Evolutionary conservation across 2,797 vertebrate species (phyloP).

Genomic region (Poeciliopsis gracilis): DNA sequence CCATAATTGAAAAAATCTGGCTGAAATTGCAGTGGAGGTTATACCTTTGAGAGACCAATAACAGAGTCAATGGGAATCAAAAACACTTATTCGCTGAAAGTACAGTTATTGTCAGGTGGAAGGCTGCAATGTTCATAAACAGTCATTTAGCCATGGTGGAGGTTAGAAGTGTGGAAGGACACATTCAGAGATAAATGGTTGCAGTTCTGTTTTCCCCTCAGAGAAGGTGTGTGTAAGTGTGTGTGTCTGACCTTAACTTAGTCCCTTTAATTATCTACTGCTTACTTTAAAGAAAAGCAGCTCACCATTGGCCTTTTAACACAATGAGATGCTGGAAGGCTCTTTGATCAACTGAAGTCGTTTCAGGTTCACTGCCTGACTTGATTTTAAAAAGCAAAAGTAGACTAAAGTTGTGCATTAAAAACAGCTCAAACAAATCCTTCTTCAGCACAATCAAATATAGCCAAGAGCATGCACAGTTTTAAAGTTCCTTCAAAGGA

Average conservation of each 20-base stretch:
- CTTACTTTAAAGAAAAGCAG: constrained; percentile 25
- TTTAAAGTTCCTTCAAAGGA: constrained; percentile 27
- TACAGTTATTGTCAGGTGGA: constrained; percentile 73
- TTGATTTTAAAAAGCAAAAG: not conserved
- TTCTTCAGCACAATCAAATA: constrained; percentile 26
- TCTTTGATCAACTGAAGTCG: constrained; percentile 6
- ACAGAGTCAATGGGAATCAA: constrained; percentile 72
- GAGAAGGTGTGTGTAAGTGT: constrained; percentile 38
- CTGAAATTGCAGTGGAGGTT: constrained; percentile 68
- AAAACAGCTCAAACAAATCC: constrained; percentile 20
- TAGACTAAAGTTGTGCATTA: constrained; percentile 34
- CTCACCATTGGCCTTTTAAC: constrained; percentile 5
- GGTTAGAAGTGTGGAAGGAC: constrained; percentile 56
- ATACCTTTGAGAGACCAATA: constrained; percentile 63
- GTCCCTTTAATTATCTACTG: constrained; percentile 55
- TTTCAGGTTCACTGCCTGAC: not conserved
- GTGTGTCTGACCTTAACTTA: constrained; percentile 27
- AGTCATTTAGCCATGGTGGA: constrained; percentile 73
- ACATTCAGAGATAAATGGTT: constrained; percentile 50
- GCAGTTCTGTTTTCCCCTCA: constrained; percentile 30
- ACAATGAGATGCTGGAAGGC: not conserved
- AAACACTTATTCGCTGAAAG: constrained; percentile 78
- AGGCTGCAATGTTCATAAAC: constrained; percentile 73
- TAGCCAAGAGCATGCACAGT: constrained; percentile 25
- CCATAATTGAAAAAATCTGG: constrained; percentile 76